Percentiles rank a stretch among this genome's conserved stretches.
Conservation (phyloP, 2,113 vertebrate genomes). For the Centropristis striata region DNA sequence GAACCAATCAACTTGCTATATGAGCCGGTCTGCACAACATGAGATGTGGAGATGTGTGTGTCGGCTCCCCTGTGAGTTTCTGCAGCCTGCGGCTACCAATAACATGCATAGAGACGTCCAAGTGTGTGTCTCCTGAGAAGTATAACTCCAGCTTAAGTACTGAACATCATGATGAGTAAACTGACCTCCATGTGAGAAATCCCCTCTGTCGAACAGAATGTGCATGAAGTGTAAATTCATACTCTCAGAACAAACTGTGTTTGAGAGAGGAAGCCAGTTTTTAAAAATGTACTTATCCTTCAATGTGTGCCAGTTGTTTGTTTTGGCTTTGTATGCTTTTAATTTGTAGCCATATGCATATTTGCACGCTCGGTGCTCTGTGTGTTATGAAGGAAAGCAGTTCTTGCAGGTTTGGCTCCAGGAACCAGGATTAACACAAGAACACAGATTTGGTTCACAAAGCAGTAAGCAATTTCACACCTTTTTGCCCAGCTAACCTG, state of each 20-base stretch:
- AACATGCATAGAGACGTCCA: not conserved
- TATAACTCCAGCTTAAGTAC: not conserved
- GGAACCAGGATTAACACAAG: constrained; percentile 62
- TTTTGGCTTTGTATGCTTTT: constrained; percentile 22
- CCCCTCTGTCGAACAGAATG: not conserved
- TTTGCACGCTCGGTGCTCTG: constrained; percentile 26
- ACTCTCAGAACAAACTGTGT: not conserved
- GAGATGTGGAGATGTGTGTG: no score
- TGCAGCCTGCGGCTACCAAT: not conserved
- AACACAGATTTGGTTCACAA: constrained; percentile 63
- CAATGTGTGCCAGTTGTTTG: not conserved
- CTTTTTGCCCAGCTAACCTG: constrained; percentile 66
- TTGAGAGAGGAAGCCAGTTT: not conserved
- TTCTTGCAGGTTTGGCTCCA: constrained; percentile 43
- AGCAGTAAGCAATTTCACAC: constrained; percentile 74
- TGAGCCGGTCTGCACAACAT: not conserved
- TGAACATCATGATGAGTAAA: not conserved
- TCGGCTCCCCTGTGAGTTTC: not conserved
- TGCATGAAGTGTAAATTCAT: not conserved
- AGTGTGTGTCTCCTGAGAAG: not conserved
- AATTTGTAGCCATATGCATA: constrained; percentile 26
- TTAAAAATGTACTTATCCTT: constrained; percentile 1
- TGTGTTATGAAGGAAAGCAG: constrained; percentile 34
- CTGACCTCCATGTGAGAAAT: not conserved
- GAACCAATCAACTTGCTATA: not conserved